Percentiles rank a stretch among this genome's conserved stretches.
These are phyloP conservation scores for Characodon lateralis DNA, from an alignment of 2,797 vertebrate genomes.

Conservation along the genomic window DNA sequence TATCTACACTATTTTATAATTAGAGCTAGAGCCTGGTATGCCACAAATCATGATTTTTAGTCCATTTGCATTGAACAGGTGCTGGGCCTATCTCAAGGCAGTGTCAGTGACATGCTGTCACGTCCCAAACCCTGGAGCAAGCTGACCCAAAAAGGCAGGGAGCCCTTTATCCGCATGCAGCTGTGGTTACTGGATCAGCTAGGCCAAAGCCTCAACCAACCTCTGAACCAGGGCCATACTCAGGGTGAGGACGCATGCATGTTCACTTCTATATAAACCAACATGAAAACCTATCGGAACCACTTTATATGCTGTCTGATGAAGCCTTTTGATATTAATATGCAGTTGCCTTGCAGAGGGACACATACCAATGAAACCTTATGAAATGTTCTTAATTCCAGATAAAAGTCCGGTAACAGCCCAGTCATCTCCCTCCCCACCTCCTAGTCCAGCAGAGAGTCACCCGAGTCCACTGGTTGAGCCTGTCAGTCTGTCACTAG, in stretches of 20 bases:
- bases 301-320: background rate
- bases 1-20: background rate
- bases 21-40: background rate
- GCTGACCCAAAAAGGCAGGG: conserved; percentile 96
- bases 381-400: conserved; percentile 33
- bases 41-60: background rate
- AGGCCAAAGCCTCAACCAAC: conserved; percentile 86
- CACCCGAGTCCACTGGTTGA: conserved; percentile 87
- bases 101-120: conserved; percentile 98
- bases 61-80: conserved; percentile 78
- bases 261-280: background rate
- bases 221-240: conserved; percentile 70
- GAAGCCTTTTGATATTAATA: background rate
- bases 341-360: background rate
- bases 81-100: conserved; percentile 97
- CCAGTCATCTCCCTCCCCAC: conserved; percentile 89
- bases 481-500: conserved; percentile 85
- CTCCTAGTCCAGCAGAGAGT: conserved; percentile 85
- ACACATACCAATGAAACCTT: background rate
- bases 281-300: background rate
- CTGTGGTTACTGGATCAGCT: conserved; percentile 96
- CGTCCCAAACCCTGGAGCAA: conserved; percentile 99
- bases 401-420: conserved; percentile 86
- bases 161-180: conserved; percentile 99
- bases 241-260: conserved; percentile 66